Evolutionary conservation across 1,140 invertebrate species (phyloP), one percentile per base, ranked within the genome.

Genomic region (Neuroterus valhalla): DNA sequence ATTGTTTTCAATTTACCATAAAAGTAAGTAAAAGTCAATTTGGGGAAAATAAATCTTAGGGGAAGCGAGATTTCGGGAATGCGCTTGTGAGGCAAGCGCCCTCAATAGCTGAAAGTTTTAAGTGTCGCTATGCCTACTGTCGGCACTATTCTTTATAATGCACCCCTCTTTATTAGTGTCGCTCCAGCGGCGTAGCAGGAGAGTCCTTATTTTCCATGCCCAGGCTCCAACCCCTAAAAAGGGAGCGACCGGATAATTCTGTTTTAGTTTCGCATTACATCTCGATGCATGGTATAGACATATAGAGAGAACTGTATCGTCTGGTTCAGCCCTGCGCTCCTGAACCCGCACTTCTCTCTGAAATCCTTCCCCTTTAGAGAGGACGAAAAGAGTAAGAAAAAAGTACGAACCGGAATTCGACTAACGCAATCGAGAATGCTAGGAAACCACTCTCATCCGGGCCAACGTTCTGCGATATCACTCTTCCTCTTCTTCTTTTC

Each of bases 251-350:
- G 79, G 84, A 85, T 86, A 86, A 86, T 86, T 86, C 84, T 86
- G 85, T 86, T 86, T 86, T 86, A 86, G 85, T 86, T 86, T 86
- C 84, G 85, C 85, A 86, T 86, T 86, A 86, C 85, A 86, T 85
- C 71, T 78, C 84, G 76, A 84, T 78, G 80, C 76, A 81, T 76
- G 79, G 75, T n/a, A n/a, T n/a, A n/a, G n/a, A n/a, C 69, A 46
- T 69, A 66, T 50, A 69, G 23, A 70, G 68, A 43, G 66, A 74
- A 67, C 14, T 26, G 38, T 70, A 68, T 55, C 52, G 8, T 55
- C 19, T 17, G 6, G 55, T 44, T 55, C 38, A 55, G 48, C 46
- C 42, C 69, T 66, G 68, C 62, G 42, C 62, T 72, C 70, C 68
- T 70, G 69, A 50, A 70, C 71, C 71, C 15, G 38, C 70, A 73